Percentiles rank a stretch among this genome's conserved stretches.
Conservation (phyloP, 1,140 invertebrate species). For the Epicauta chinensis region DNA sequence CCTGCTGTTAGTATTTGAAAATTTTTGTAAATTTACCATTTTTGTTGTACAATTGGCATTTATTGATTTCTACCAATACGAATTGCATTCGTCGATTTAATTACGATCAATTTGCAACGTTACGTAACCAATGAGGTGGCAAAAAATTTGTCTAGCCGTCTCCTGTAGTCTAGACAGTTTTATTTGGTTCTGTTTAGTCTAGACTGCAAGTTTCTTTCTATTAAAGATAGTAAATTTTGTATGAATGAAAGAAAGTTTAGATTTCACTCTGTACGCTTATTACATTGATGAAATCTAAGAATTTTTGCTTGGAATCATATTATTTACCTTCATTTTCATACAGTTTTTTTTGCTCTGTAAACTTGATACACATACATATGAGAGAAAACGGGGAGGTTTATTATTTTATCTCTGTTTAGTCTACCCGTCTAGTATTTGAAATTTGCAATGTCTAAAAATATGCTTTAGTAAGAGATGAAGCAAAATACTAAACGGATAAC, state of each 20-base stretch:
- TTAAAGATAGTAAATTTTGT: constrained; percentile 1
- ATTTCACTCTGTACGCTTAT: too few species aligned
- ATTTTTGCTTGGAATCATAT: too few species aligned
- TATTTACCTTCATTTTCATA: too few species aligned
- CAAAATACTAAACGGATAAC: not conserved
- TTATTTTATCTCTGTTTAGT: constrained; percentile 16
- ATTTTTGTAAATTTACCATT: too few species aligned
- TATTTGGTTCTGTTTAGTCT: constrained; percentile 4
- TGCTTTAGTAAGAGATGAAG: not conserved
- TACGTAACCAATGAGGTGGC: constrained; percentile 4
- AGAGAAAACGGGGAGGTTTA: not conserved
- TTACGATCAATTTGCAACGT: constrained; percentile 2
- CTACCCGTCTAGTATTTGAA: constrained; percentile 16
- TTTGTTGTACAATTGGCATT: too few species aligned
- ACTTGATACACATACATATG: too few species aligned
- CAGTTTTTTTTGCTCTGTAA: too few species aligned
- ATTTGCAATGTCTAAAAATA: constrained; percentile 17
- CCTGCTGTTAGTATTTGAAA: too few species aligned
- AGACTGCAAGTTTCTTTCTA: not conserved
- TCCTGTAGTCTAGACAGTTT: constrained; percentile 10
- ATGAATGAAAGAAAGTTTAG: too few species aligned
- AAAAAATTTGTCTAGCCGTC: constrained; percentile 3
- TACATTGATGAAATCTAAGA: too few species aligned
- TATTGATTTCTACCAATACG: not conserved
- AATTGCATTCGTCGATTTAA: not conserved